A percentile compares a stretch with the other conserved stretches of the same genome.
Evolutionary conservation across 2,113 vertebrate species (phyloP).

Genomic region (Bostrychus sinensis): DNA sequence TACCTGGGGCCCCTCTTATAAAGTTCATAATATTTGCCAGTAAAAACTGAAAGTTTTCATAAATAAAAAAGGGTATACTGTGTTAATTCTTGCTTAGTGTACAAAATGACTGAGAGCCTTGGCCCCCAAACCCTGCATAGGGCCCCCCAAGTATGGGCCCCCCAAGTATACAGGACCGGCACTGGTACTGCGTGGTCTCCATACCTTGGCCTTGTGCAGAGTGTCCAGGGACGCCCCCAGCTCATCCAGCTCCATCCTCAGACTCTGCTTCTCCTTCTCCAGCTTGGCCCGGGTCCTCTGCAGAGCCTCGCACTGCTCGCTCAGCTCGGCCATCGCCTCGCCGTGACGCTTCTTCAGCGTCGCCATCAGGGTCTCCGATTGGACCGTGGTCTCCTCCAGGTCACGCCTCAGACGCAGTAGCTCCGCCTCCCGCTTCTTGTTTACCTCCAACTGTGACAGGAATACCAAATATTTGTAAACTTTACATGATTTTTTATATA

Average conservation of each 20-base stretch:
- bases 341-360: slow-evolving; percentile 77
- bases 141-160: too few relatives aligned
- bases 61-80: too few relatives aligned
- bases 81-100: neutral
- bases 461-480: slow-evolving; percentile 7
- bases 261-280: slow-evolving; percentile 84
- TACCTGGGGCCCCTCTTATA: too few relatives aligned
- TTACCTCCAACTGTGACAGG: slow-evolving; percentile 76
- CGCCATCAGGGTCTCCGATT: slow-evolving; percentile 72
- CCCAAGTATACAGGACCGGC: too few relatives aligned
- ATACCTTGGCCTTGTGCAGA: slow-evolving; percentile 82
- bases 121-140: too few relatives aligned
- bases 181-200: too few relatives aligned
- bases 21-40: too few relatives aligned
- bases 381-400: slow-evolving; percentile 78
- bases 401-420: slow-evolving; percentile 80
- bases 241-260: slow-evolving; percentile 81
- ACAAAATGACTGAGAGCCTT: too few relatives aligned
- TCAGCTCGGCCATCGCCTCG: slow-evolving; percentile 74
- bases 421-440: slow-evolving; percentile 83
- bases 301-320: slow-evolving; percentile 80
- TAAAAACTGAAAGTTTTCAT: too few relatives aligned
- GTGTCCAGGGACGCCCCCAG: slow-evolving; percentile 73
- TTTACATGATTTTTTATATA: too few relatives aligned
- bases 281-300: slow-evolving; percentile 80